Evolutionary conservation across 2,797 vertebrate genomes (phyloP), one percentile per base, ranked within the genome.

Genomic region (Yasuhikotakia modesta): DNA sequence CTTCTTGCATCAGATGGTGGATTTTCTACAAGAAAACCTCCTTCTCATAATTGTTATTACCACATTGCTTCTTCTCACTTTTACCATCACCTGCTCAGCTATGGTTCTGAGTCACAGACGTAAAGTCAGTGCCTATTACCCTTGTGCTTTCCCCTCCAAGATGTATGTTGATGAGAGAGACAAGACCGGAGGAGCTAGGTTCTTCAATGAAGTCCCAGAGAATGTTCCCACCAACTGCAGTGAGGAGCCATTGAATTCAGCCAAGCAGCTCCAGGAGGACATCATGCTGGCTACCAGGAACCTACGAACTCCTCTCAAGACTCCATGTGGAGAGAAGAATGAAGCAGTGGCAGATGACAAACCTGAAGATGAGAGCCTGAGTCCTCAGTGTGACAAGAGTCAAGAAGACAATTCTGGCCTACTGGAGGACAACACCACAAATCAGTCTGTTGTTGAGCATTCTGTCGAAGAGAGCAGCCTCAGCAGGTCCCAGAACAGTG

Each of bases 91-190:
- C 69, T 96, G 96, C 0, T 93, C 94, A 0, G 94, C 95, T 0
- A 70, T 94, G 73, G 80, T 95, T 11, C 91, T 96, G 73, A 93
- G 92, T 77, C 95, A 91, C 87, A 94, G 90, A 70, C 94, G 92
- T 79, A 96, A 96, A 78, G 94, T 94, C 8, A 96, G 93, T 0
- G 93, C 95, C 52, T 99, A 99, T 82, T 98, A 98, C 81, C 97
- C 97, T 0, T 95, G 94, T 0, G 95, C 96, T 4, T 99, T 95
- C 81, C 95, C 97, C 1, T 92, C 94, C 12, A 95, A 94, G 87
- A 97, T 96, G 89, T 99, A 99, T 0, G 97, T 99, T 83, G 95
- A 98, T 27, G 86, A 94, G 86, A 87, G 82, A 17, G 97, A 98
- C 87, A 95, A 94, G 84, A 88, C 74, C 0, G 97, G 96, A 8